A percentile compares a stretch with the other conserved stretches of the same genome.
phyloP scores from a whole-genome alignment of 2,797 vertebrate species.

The Paratrypauchen microcephalus region DNA sequence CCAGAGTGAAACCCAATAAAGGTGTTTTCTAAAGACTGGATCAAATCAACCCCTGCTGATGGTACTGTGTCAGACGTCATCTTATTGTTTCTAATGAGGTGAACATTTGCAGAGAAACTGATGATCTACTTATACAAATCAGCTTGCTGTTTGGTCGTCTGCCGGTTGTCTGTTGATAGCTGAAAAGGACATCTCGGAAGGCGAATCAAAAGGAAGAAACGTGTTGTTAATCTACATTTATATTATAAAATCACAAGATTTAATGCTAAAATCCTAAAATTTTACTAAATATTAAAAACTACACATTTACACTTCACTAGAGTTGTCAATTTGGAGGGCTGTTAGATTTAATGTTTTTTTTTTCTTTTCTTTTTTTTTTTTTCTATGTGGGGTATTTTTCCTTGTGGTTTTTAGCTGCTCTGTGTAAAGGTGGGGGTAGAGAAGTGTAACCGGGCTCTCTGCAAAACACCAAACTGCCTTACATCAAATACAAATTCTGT shows the following conservation, averaged over 20 bases:
- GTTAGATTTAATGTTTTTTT: conserved; percentile 68
- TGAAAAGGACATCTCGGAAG: conserved; percentile 69
- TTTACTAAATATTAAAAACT: conserved; percentile 84
- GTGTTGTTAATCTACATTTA: conserved; percentile 81
- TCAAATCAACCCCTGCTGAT: conserved; percentile 76
- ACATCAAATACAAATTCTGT: conserved; percentile 80
- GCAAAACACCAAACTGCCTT: conserved; percentile 88
- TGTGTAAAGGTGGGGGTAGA: conserved; percentile 80
- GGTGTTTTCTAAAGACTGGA: conserved; percentile 74
- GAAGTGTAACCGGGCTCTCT: conserved; percentile 85
- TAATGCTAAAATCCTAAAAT: conserved; percentile 81
- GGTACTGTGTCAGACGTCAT: conserved; percentile 76
- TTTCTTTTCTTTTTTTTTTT: conserved; percentile 30
- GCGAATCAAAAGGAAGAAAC: conserved; percentile 71
- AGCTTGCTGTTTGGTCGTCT: conserved; percentile 76
- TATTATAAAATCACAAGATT: conserved; percentile 82
- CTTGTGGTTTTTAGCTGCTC: conserved; percentile 81
- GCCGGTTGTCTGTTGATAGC: conserved; percentile 70
- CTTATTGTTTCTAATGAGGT: conserved; percentile 76
- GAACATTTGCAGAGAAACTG: conserved; percentile 74
- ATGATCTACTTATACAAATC: conserved; percentile 77
- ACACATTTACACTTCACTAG: conserved; percentile 86
- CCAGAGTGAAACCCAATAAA: conserved; percentile 70
- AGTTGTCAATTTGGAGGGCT: conserved; percentile 96
- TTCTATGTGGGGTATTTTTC: conserved; percentile 64